Conservation (phyloP, 2,888 invertebrate genomes). For the Apocheima hispidaria region DNA sequence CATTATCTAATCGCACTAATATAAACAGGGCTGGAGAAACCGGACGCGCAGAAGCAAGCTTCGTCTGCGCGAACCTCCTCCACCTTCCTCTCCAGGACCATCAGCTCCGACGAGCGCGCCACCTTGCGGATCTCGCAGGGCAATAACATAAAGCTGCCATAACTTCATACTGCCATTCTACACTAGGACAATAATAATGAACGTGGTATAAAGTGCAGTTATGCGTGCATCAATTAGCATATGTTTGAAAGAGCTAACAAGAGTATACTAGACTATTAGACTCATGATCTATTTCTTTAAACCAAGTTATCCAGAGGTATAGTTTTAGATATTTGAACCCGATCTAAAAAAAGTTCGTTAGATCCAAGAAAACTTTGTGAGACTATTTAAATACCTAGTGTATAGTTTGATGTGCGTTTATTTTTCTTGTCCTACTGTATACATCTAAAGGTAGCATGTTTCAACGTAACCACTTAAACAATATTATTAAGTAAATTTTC, state of each 20-base stretch:
- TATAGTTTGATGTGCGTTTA: neutral
- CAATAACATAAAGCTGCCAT: conserved; percentile 63
- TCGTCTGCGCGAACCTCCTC: conserved; percentile 76
- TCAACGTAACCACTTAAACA: conserved; percentile 7
- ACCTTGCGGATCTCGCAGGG: conserved; percentile 64
- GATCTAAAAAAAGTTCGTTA: no score
- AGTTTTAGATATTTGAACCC: no score
- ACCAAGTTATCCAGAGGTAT: no score
- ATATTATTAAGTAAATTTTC: neutral
- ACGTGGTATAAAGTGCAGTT: neutral
- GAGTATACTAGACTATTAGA: no score
- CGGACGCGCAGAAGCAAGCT: conserved; percentile 72
- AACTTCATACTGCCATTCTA: conserved; percentile 30
- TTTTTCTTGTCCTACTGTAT: conserved; percentile 6
- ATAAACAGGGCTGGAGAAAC: conserved; percentile 77
- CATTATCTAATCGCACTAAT: conserved; percentile 70
- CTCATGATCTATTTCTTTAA: no score
- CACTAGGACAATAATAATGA: conserved; percentile 1
- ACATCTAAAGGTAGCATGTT: conserved; percentile 15
- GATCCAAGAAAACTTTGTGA: no score
- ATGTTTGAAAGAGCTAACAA: no score
- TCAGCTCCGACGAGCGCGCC: conserved; percentile 76
- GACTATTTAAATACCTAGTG: no score
- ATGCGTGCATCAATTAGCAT: no score
- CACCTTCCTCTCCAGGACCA: conserved; percentile 76